Evolutionary conservation across 1,140 invertebrate genomes (phyloP).

Genomic region (Episyrphus balteatus): DNA sequence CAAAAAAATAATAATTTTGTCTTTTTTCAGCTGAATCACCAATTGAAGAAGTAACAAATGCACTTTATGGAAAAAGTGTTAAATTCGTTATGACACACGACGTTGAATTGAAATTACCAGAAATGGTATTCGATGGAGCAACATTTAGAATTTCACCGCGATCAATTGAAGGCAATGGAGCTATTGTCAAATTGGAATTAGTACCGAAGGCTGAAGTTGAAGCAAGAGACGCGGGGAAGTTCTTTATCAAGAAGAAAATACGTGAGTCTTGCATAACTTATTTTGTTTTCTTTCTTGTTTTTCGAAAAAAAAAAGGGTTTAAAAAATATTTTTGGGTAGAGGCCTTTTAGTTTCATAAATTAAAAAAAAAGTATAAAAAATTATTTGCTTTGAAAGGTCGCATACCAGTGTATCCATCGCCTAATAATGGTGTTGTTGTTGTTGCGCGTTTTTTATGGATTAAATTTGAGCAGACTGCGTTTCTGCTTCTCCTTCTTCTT

Average conservation of each 20-base stretch:
- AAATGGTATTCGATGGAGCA: conserved; percentile 56
- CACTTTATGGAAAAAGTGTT: conserved; percentile 52
- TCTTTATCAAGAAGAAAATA: conserved; percentile 57
- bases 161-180: conserved; percentile 56
- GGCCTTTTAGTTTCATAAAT: no score
- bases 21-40: conserved; percentile 37
- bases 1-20: no score
- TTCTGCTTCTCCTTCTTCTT: no score
- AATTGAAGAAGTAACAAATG: conserved; percentile 58
- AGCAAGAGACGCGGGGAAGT: conserved; percentile 42
- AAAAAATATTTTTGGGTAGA: no score
- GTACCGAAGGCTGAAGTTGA: conserved; percentile 38
- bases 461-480: no score
- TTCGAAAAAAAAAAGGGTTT: no score
- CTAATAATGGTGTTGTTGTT: no score
- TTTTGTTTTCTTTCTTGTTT: no score
- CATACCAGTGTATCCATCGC: no score
- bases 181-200: conserved; percentile 58
- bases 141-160: conserved; percentile 58
- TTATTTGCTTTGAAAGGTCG: no score
- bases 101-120: conserved; percentile 55
- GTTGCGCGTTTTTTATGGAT: no score
- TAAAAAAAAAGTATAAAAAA: no score
- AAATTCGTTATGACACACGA: conserved; percentile 67
- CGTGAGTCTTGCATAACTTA: conserved; percentile 42